These are phyloP conservation scores for Scyliorhinus canicula DNA, from an alignment of 2,797 vertebrate genomes.

Conservation along the genomic window DNA sequence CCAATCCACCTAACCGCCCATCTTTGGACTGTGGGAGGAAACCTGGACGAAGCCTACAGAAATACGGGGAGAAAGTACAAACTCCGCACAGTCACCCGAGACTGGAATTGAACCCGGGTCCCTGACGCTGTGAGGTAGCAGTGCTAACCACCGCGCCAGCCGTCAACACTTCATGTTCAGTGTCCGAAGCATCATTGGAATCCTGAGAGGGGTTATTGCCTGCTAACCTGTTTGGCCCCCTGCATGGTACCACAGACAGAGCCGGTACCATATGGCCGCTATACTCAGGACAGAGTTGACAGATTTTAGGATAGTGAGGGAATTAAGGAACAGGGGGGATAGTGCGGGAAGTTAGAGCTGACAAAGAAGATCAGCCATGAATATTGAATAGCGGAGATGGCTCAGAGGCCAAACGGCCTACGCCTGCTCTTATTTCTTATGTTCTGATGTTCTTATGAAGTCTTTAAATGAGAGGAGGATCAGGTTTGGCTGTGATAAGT, in stretches of 20 bases:
- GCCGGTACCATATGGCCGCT: background rate
- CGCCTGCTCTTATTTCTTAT: background rate
- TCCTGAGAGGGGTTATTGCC: background rate
- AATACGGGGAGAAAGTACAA: too few relatives aligned
- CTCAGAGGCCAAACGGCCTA: background rate
- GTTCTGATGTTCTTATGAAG: background rate
- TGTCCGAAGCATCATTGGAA: background rate
- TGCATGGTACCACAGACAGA: background rate
- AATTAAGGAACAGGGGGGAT: too few relatives aligned
- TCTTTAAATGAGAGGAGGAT: background rate
- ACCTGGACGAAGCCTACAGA: too few relatives aligned
- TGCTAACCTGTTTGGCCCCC: background rate
- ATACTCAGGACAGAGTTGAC: background rate
- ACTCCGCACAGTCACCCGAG: too few relatives aligned
- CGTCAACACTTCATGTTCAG: background rate
- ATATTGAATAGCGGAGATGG: background rate
- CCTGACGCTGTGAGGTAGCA: too few relatives aligned
- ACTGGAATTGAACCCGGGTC: too few relatives aligned
- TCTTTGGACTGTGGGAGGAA: too few relatives aligned
- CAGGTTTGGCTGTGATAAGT: background rate
- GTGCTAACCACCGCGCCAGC: too few relatives aligned
- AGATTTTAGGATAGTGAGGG: too few relatives aligned
- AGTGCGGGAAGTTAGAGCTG: too few relatives aligned
- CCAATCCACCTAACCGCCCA: too few relatives aligned
- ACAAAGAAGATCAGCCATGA: background rate